Base-by-base conservation (phyloP, 2,888 invertebrate genomes). In the Drosophila niveifrons region DNA sequence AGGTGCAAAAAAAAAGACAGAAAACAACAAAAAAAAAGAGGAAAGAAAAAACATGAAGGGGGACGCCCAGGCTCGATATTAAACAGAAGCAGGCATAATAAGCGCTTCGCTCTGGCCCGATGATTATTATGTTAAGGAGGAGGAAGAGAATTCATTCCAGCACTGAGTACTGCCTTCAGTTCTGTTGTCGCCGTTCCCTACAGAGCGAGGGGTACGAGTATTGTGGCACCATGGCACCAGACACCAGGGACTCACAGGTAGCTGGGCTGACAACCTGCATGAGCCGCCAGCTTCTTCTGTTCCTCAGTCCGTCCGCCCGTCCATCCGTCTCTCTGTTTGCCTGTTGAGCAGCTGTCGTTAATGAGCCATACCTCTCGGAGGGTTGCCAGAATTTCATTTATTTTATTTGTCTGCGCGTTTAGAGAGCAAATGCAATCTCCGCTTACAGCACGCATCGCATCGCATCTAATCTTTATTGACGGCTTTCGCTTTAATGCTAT, bases 311-410 rank as follows among this genome's bases (percentile, higher is more conserved):
- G 31, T 31, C 31, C 2, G 31, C 31, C 41, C 43, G 58, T 61
- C 36, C 13, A 29, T 29, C 53, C 34, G 18, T 2, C 41, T 23
- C 48, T 11, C 51, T 36, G 63, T 36, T 48, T 31, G 73, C 50
- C 73, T 66, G 75, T 71, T 78, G 86, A 88, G 88, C 83, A 84
- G 88, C 83, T 84, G 83, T 84, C 83, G 83, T 80, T 84, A 88
- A 88, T 88, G 88, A 88, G 76, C 78, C 67, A 69, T 55, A 59
- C 64, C 8, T 28, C 17, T 11, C 29, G 13, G 15, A 61, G 74
- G 68, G 36, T 57, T 47, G 47, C 51, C 72, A 66, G 58, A 55
- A 64, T 64, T 56, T 58, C 50, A 31, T 15, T 46, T 47, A 10
- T 44, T 68, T 55, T 41, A 44, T 64, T 59, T 43, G 39, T 39